phyloP scores from a whole-genome alignment of 2,113 vertebrate genomes.

The Sterna hirundo region DNA sequence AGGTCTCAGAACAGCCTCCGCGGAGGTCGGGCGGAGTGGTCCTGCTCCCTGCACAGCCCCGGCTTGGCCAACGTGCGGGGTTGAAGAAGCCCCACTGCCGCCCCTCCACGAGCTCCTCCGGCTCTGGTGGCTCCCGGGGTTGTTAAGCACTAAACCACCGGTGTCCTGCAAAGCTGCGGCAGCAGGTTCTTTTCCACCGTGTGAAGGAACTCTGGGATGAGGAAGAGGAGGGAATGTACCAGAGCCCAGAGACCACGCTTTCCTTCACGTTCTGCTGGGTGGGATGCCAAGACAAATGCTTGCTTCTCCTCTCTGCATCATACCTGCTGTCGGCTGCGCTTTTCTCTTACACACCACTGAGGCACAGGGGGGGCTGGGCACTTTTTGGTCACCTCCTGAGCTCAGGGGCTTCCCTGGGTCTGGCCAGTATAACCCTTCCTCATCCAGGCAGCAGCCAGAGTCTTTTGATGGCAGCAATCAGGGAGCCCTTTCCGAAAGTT shows the following conservation, averaged over 20 bases:
- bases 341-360: neutral
- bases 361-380: neutral
- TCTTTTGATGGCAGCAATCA: accelerated
- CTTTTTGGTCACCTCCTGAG: conserved; percentile 56
- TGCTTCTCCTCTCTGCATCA: neutral
- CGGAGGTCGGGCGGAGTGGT: neutral
- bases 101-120: neutral
- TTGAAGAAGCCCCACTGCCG: neutral
- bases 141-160: neutral
- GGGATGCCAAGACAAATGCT: neutral
- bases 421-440: neutral
- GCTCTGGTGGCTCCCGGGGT: neutral
- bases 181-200: neutral
- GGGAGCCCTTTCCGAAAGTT: neutral
- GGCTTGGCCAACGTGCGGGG: neutral
- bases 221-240: neutral
- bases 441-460: neutral
- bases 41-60: neutral
- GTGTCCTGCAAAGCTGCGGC: neutral
- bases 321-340: neutral
- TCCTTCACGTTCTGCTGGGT: neutral
- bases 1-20: neutral
- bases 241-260: neutral
- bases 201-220: neutral
- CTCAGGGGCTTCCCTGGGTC: neutral